A percentile compares a stretch with the other conserved stretches of the same genome.
These are phyloP conservation scores for Habrosyne pyritoides DNA, from an alignment of 2,888 invertebrate genomes.

Conservation along the genomic window DNA sequence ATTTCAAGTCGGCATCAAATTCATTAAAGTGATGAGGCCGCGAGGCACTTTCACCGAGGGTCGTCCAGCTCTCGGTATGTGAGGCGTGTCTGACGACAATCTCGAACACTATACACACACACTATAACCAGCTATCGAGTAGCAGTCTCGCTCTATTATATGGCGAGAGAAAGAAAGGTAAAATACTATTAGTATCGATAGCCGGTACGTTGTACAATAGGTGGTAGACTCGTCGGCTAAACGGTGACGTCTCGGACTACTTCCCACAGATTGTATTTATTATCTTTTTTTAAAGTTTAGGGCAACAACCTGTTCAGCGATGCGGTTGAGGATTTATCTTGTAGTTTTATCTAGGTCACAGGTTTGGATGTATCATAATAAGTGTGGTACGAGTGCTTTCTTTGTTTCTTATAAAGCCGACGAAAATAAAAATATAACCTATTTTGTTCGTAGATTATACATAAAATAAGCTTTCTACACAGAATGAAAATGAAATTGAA, in stretches of 20 bases:
- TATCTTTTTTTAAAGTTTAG: constrained; percentile 48
- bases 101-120: constrained; percentile 38
- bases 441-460: constrained; percentile 22
- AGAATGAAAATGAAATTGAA: constrained; percentile 61
- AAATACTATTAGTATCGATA: constrained; percentile 39
- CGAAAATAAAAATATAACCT: background rate
- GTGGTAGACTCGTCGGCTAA: constrained; percentile 41
- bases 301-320: constrained; percentile 59
- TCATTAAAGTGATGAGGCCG: constrained; percentile 48
- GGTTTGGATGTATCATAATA: background rate
- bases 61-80: constrained; percentile 66
- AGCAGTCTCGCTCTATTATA: constrained; percentile 55
- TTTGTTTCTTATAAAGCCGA: background rate
- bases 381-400: background rate
- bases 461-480: constrained; percentile 47
- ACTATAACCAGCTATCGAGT: constrained; percentile 17
- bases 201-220: constrained; percentile 35
- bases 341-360: background rate
- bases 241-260: constrained; percentile 63
- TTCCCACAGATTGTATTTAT: constrained; percentile 65
- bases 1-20: constrained; percentile 31
- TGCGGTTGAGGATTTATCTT: constrained; percentile 7
- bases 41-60: constrained; percentile 76
- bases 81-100: constrained; percentile 46
- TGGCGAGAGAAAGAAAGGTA: constrained; percentile 62